Percentiles rank a stretch among this genome's conserved stretches.
Evolutionary conservation across 2,797 vertebrate species (phyloP).

Genomic region (Cirrhinus mrigala): DNA sequence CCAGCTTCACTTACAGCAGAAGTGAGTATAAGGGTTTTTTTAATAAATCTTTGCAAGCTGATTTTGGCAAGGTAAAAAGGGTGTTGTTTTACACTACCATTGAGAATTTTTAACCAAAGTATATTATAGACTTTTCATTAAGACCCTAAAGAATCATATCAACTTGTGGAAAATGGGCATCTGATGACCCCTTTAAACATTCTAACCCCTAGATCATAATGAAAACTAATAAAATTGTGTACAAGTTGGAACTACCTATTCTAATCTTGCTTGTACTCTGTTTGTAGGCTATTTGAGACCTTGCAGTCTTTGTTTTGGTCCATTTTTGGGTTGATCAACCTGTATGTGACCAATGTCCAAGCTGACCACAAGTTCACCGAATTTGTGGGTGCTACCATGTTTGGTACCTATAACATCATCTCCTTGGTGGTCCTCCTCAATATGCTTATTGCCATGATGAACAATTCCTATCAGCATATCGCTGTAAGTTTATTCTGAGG

Average conservation of each 20-base stretch:
- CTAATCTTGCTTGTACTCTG: constrained; percentile 2
- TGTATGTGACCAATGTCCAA: constrained; percentile 94
- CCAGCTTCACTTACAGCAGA: no score
- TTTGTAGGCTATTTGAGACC: constrained; percentile 91
- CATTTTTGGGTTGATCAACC: constrained; percentile 94
- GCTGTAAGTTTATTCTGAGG: constrained; percentile 83
- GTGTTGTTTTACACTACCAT: no score
- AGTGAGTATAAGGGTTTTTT: no score
- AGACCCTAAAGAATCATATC: no score
- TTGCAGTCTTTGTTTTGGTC: constrained; percentile 98
- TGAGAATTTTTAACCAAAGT: no score
- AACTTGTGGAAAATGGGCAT: no score
- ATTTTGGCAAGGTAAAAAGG: no score
- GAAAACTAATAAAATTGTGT: not conserved
- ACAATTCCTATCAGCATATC: constrained; percentile 99
- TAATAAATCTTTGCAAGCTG: no score
- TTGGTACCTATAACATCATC: constrained; percentile 97
- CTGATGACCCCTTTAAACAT: no score
- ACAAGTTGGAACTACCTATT: not conserved
- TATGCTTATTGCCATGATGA: constrained; percentile 99
- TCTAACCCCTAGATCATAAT: not conserved
- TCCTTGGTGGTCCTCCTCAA: constrained; percentile 97
- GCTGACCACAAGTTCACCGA: constrained; percentile 91
- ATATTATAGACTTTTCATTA: no score
- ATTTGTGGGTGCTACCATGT: constrained; percentile 97